Evolutionary conservation across 1,140 invertebrate species (phyloP).

Genomic region (Neodiprion pinetum): DNA sequence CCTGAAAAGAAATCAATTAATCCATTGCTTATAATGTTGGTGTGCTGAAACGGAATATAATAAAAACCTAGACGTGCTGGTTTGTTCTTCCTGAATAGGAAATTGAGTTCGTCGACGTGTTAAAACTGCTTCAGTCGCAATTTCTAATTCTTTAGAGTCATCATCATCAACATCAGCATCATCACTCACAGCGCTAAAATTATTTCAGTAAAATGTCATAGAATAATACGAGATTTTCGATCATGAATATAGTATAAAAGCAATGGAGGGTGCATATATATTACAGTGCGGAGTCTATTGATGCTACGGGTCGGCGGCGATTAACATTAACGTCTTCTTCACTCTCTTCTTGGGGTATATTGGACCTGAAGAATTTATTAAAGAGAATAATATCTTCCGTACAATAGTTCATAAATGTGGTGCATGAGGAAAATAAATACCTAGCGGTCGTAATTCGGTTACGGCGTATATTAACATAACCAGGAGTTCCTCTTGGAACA

Average conservation of each 20-base stretch:
- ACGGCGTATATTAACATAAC: conserved; percentile 73
- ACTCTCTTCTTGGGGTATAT: conserved; percentile 42
- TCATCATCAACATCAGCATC: conserved; percentile 26
- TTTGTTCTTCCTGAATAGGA: conserved; percentile 28
- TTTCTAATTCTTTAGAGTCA: conserved; percentile 23
- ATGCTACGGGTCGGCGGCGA: background rate
- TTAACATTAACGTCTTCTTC: conserved; percentile 27
- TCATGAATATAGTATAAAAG: too few species aligned
- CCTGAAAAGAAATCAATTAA: conserved; percentile 39
- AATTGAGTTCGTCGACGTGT: conserved; percentile 21
- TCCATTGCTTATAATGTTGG: background rate
- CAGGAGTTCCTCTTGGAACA: conserved; percentile 60
- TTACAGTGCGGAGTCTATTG: background rate
- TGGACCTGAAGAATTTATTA: background rate
- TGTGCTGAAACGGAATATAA: background rate
- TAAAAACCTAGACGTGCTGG: conserved; percentile 48
- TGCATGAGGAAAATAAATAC: conserved; percentile 14
- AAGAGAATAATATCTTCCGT: background rate
- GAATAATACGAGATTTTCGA: too few species aligned
- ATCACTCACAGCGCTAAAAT: too few species aligned
- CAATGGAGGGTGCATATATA: too few species aligned
- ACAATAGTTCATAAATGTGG: background rate
- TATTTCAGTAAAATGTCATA: too few species aligned
- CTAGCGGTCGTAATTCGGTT: conserved; percentile 62
- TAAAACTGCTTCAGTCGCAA: conserved; percentile 20